These are phyloP conservation scores for Rotaria magnacalcarata DNA, from an alignment of 2,888 invertebrate species.

Conservation along the genomic window DNA sequence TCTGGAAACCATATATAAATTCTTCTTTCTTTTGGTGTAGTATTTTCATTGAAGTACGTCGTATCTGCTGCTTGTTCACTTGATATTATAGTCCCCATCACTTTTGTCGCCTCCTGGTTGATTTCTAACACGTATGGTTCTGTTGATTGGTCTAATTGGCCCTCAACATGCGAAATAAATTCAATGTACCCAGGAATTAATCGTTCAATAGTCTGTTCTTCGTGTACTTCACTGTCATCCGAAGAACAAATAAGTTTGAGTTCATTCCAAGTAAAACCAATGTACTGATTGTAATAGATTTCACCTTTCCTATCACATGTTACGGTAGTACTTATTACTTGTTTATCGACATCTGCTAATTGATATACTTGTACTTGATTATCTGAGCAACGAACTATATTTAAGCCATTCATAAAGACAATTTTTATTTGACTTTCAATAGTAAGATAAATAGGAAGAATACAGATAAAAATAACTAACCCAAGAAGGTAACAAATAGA, in stretches of 20 bases:
- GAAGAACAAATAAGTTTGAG: background rate
- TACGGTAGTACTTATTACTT: background rate
- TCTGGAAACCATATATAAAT: background rate
- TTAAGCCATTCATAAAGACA: background rate
- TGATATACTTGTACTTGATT: background rate
- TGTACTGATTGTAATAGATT: background rate
- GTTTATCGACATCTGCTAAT: accelerated
- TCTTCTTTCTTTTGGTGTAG: background rate
- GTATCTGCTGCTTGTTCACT: background rate
- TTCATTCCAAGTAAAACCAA: background rate
- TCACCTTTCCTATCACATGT: background rate
- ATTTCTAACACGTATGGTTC: background rate
- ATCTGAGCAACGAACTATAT: background rate
- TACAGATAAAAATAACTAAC: background rate
- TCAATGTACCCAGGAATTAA: too few species aligned
- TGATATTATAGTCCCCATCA: background rate
- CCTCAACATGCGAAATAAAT: background rate
- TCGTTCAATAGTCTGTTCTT: background rate
- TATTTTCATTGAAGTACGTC: background rate
- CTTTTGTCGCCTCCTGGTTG: too few species aligned
- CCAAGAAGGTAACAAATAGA: background rate
- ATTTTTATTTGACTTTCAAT: background rate
- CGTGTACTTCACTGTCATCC: background rate
- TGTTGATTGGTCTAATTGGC: background rate
- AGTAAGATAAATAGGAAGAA: background rate